Base-by-base conservation (phyloP, 64 coral and sea anemone species). In the Montipora cactus region DNA sequence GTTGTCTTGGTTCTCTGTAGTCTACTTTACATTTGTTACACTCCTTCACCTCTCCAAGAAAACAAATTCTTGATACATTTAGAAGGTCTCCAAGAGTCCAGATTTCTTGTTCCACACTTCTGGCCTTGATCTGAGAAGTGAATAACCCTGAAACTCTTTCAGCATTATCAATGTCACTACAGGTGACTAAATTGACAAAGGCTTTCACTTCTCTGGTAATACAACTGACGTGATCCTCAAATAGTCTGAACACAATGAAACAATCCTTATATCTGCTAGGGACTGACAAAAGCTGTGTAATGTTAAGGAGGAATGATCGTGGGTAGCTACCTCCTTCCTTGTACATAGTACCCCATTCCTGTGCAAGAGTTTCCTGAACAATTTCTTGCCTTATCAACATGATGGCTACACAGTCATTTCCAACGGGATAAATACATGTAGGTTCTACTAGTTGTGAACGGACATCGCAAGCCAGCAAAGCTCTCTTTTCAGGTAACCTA, bases 281-380 rank as follows among this genome's bases (percentile, higher is more conserved):
- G 14, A 47, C 8, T 23, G 74, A 47, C 44, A 55, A 13, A 14
- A 81, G 13, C 23, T 45, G 10, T 44, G 80, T 62, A 62, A 96
- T 10, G 83, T 90, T 87, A 48, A 96, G 93, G 22, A 81, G 16
- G 87, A 96, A 93, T 80, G 51, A 71, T 85, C 95, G 89, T 45
- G 95, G 95, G 25, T 78, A 8, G 21, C 91, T 84, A 3, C 4
- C 13, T 22, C 91, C 91, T 44, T 96, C 95, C 25, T 55, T 86
- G 75, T 93, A 96, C 73, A 5, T 85, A 8, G 87, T 47, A 5
- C 55, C 59, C 62, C 92, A 96, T 7, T 89, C 20, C 47, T 76
- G 19, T 67, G n/a, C 37, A 37, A 37, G 37, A 37, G 37, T 37
- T 37, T 37, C 37, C 37, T 37, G 37, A 37, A 37, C 37, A 37